Percentiles rank a stretch among this genome's conserved stretches.
These are phyloP conservation scores for Heliconius cydno DNA, from an alignment of 2,888 invertebrate genomes.

Conservation along the genomic window DNA sequence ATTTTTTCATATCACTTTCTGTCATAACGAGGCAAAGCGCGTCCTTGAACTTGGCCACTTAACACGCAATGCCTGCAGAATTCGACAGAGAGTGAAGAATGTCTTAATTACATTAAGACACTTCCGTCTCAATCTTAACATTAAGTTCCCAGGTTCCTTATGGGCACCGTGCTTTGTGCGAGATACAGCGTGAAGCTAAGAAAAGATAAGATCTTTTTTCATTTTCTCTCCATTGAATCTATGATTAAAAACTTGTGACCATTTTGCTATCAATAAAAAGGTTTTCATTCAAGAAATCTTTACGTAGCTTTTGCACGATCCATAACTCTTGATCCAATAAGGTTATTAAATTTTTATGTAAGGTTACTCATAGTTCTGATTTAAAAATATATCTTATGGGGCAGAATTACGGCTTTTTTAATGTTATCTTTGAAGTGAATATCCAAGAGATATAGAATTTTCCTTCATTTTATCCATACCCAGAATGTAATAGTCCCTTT, in stretches of 20 bases:
- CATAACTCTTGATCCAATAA: conserved; percentile 5
- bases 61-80: too few species aligned
- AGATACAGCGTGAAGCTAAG: too few species aligned
- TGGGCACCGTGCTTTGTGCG: too few species aligned
- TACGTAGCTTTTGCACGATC: conserved; percentile 1
- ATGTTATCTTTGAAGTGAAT: neutral
- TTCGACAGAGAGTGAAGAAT: too few species aligned
- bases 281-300: neutral
- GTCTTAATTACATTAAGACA: too few species aligned
- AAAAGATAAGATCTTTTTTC: neutral
- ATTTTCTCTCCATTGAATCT: neutral
- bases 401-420: neutral
- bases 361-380: conserved; percentile 4
- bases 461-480: neutral
- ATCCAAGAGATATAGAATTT: neutral
- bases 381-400: conserved; percentile 1
- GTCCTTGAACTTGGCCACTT: too few species aligned
- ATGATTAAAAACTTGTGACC: neutral
- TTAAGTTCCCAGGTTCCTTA: too few species aligned
- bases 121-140: too few species aligned
- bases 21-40: too few species aligned
- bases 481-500: neutral
- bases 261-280: conserved; percentile 6
- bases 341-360: conserved; percentile 6
- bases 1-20: too few species aligned